Evolutionary conservation across 2,888 invertebrate genomes (phyloP), one percentile per base, ranked within the genome.

Genomic region (Rhagium mordax): DNA sequence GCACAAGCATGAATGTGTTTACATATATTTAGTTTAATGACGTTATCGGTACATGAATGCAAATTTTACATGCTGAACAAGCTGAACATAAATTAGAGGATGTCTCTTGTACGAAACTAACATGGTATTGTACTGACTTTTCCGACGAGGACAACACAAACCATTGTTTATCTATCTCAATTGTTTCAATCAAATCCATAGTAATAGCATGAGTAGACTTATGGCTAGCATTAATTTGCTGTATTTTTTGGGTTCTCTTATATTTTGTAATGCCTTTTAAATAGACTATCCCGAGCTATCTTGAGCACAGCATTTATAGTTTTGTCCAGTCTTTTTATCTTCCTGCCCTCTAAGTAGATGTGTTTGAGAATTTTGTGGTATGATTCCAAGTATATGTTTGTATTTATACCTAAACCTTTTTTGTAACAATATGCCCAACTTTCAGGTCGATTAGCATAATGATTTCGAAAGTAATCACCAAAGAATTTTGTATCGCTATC

Each of bases 301-400:
- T n/a, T n/a, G n/a, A n/a, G n/a, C n/a, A n/a, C n/a, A n/a, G n/a
- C n/a, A n/a, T n/a, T n/a, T n/a, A n/a, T n/a, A n/a, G n/a, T n/a
- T n/a, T n/a, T n/a, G n/a, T n/a, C n/a, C n/a, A n/a, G n/a, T n/a
- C n/a, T n/a, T n/a, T n/a, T n/a, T n/a, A n/a, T n/a, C n/a, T n/a
- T n/a, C n/a, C n/a, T n/a, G 71, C 65, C 72, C 18, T 55, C 55
- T 55, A 55, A 24, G 20, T 55, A 55, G 4, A 55, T 70, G 55
- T 67, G 57, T 65, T 79, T 80, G 55, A 80, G 60, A 20, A 13
- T 48, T 60, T 79, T 81, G 71, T 81, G 81, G 15, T 75, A 53
- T 10, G 74, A 64, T 70, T 81, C 80, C 76, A 79, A 79, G 13
- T 61, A n/a, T n/a, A n/a, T n/a, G n/a, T n/a, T n/a, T n/a, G n/a